A percentile compares a stretch with the other conserved stretches of the same genome.
Conservation (phyloP, 2,888 invertebrate species). For the Hydraecia micacea region DNA sequence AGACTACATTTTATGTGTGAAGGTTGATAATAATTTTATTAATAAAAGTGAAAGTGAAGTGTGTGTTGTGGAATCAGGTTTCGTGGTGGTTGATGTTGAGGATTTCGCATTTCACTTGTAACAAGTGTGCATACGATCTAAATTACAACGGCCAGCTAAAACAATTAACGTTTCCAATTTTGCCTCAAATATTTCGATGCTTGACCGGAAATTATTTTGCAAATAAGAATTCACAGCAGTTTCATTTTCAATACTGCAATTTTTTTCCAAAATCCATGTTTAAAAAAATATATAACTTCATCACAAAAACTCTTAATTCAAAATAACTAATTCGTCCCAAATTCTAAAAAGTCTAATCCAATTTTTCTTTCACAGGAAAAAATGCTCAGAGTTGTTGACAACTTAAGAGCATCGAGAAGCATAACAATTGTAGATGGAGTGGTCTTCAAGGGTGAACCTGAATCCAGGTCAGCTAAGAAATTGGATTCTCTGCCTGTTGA, state of each 20-base stretch:
- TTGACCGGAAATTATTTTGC: neutral
- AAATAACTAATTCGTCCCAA: neutral
- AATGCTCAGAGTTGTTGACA: slow-evolving; percentile 92
- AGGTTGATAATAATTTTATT: slow-evolving; percentile 91
- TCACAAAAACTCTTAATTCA: neutral
- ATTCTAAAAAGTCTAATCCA: slow-evolving; percentile 26
- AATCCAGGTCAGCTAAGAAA: slow-evolving; percentile 88
- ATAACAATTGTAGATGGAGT: slow-evolving; percentile 92
- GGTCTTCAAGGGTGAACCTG: slow-evolving; percentile 89
- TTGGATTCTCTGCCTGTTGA: slow-evolving; percentile 93
- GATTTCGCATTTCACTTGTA: slow-evolving; percentile 63
- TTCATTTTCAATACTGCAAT: neutral
- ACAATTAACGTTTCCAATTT: slow-evolving; percentile 27
- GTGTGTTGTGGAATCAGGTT: slow-evolving; percentile 66
- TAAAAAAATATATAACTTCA: neutral
- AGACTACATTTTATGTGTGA: slow-evolving; percentile 93
- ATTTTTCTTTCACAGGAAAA: slow-evolving; percentile 90
- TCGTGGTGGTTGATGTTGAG: slow-evolving; percentile 54
- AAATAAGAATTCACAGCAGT: neutral
- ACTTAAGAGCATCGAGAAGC: slow-evolving; percentile 81
- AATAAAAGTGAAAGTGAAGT: slow-evolving; percentile 85
- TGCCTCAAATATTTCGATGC: neutral
- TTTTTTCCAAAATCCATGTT: neutral
- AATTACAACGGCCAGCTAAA: slow-evolving; percentile 27
- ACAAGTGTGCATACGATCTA: slow-evolving; percentile 56